Conservation (phyloP, 2,888 invertebrate genomes). For the Adelphocoris suturalis region DNA sequence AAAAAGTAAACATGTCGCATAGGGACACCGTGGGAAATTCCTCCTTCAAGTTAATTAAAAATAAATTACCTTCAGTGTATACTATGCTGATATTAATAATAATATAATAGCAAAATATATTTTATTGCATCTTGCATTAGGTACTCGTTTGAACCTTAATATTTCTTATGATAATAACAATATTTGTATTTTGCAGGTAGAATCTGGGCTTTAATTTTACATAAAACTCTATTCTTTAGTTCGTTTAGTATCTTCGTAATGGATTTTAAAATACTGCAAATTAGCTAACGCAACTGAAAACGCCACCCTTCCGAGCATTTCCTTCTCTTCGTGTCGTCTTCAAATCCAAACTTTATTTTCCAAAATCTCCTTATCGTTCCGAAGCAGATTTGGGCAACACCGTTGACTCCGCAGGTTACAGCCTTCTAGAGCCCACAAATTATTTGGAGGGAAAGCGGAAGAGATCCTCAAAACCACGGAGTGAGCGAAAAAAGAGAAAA, state of each 20-base stretch:
- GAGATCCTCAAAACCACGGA: background rate
- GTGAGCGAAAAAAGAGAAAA: background rate
- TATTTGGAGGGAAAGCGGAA: background rate
- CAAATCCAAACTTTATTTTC: conserved; percentile 15
- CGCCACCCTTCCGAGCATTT: background rate
- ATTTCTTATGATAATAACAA: too few relatives aligned
- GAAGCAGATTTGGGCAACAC: background rate
- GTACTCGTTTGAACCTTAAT: too few relatives aligned
- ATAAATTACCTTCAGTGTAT: too few relatives aligned
- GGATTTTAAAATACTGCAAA: background rate
- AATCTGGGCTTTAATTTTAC: too few relatives aligned
- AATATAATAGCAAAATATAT: too few relatives aligned
- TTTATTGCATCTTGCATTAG: too few relatives aligned
- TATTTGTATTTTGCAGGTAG: too few relatives aligned
- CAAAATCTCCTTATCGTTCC: background rate
- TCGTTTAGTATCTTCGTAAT: background rate
- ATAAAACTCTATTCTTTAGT: too few relatives aligned
- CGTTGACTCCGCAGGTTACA: conserved; percentile 36
- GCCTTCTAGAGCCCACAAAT: background rate
- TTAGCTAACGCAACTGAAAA: conserved; percentile 26
- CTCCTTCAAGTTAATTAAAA: too few relatives aligned
- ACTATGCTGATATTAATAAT: too few relatives aligned
- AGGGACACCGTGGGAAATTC: too few relatives aligned
- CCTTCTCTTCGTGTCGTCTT: background rate
- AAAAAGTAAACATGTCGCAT: too few relatives aligned